Percentiles rank a stretch among this genome's conserved stretches.
Evolutionary conservation across 2,888 invertebrate species (phyloP).

Genomic region (Acanthosepion esculentum): DNA sequence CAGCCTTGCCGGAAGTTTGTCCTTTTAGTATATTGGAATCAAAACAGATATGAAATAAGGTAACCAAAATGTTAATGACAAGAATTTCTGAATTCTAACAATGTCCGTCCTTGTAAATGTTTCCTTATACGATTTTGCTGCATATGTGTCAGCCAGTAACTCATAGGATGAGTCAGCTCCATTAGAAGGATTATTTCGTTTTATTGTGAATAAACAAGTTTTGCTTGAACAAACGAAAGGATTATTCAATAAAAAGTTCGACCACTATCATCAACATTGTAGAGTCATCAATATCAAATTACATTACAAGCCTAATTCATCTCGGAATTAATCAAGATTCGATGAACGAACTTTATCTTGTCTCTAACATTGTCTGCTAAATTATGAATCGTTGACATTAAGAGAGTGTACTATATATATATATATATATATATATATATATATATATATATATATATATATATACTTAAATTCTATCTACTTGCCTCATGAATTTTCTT

Average conservation of each 20-base stretch:
- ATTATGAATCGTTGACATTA: neutral
- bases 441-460: too few relatives aligned
- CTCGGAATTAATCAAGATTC: neutral
- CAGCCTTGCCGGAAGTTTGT: too few relatives aligned
- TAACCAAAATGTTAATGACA: too few relatives aligned
- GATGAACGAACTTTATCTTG: neutral
- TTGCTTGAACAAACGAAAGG: neutral
- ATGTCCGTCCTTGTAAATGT: too few relatives aligned
- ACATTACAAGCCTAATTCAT: neutral
- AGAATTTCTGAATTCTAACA: too few relatives aligned
- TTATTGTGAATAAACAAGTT: neutral
- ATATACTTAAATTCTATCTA: too few relatives aligned
- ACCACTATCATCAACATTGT: neutral
- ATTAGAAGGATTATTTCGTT: neutral
- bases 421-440: too few relatives aligned
- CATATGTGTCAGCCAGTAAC: too few relatives aligned
- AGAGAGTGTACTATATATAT: neutral
- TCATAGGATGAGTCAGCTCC: too few relatives aligned
- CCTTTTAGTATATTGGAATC: too few relatives aligned
- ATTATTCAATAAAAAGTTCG: neutral
- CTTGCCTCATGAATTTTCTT: neutral
- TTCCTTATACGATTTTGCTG: too few relatives aligned
- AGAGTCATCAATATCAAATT: neutral
- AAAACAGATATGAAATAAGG: too few relatives aligned
- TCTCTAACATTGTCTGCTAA: neutral